Percentiles rank a stretch among this genome's conserved stretches.
Conservation (phyloP, 23 tunicate genomes). For the Clavelina lepadiformis region DNA sequence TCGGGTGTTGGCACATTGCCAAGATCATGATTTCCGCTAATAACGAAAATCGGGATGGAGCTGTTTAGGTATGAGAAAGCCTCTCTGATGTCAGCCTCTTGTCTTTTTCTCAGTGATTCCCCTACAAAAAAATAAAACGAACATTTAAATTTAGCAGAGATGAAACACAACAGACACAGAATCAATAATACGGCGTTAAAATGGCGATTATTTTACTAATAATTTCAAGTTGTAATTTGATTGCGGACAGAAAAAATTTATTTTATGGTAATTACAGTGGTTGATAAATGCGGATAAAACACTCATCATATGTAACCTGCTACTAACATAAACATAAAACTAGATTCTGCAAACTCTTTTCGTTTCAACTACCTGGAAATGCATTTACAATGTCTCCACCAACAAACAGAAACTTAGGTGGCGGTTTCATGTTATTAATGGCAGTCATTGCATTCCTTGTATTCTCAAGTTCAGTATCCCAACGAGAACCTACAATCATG, state of each 20-base stretch:
- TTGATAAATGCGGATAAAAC: no score
- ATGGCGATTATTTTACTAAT: no score
- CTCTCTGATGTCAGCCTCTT: slow-evolving; percentile 12
- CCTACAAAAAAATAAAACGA: background rate
- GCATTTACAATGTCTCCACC: slow-evolving; percentile 44
- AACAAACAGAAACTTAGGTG: slow-evolving; percentile 36
- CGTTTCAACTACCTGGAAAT: slow-evolving; percentile 36
- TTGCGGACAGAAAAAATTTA: no score
- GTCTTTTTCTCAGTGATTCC: slow-evolving; percentile 8
- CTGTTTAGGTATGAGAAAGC: slow-evolving; percentile 8
- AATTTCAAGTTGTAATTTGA: no score
- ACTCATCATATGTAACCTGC: no score
- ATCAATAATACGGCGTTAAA: no score
- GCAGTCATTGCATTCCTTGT: slow-evolving; percentile 16
- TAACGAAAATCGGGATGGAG: slow-evolving; percentile 29
- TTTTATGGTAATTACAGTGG: no score
- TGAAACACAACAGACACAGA: background rate
- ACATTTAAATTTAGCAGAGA: background rate
- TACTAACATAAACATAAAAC: no score
- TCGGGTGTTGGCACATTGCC: slow-evolving; percentile 25
- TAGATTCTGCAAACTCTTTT: no score
- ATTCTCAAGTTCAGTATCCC: slow-evolving; percentile 28
- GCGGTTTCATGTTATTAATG: slow-evolving; percentile 42
- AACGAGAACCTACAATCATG: slow-evolving; percentile 13
- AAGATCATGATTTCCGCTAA: slow-evolving; percentile 59